A percentile compares a stretch with the other conserved stretches of the same genome.
Conservation (phyloP, 2,888 invertebrate species). For the Drepanosiphum platanoidis region DNA sequence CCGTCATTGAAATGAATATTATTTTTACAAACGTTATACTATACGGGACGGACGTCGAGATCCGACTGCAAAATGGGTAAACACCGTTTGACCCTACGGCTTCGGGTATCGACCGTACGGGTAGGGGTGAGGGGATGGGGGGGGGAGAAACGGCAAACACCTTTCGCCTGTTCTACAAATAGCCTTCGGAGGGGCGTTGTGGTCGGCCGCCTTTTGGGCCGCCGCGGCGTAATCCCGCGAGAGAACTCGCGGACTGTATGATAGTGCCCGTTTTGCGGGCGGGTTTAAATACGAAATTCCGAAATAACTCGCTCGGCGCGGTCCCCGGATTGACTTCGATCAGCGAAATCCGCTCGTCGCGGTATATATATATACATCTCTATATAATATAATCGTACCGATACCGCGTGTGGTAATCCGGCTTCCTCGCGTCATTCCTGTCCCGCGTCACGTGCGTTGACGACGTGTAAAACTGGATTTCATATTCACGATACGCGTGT, state of each 20-base stretch:
- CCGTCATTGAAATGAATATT: constrained; percentile 7
- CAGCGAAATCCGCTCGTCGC: background rate
- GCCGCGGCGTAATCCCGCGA: constrained; percentile 28
- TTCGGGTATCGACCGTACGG: constrained; percentile 27
- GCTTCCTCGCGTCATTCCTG: too few relatives aligned
- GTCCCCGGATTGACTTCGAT: background rate
- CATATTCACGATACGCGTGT: too few relatives aligned
- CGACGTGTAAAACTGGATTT: too few relatives aligned
- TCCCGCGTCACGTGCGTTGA: too few relatives aligned
- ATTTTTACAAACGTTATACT: constrained; percentile 19
- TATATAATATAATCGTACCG: too few relatives aligned
- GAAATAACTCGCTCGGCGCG: background rate
- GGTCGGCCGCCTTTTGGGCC: constrained; percentile 42
- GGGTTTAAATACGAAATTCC: constrained; percentile 20
- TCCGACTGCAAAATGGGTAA: constrained; percentile 17
- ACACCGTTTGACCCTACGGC: constrained; percentile 26
- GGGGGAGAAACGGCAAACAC: too few relatives aligned
- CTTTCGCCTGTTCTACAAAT: constrained; percentile 52
- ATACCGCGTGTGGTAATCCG: too few relatives aligned
- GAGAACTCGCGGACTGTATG: constrained; percentile 33
- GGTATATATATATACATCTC: too few relatives aligned
- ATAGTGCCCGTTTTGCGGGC: constrained; percentile 19
- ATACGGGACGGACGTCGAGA: background rate
- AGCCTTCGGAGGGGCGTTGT: constrained; percentile 20
- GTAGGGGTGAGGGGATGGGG: too few relatives aligned